These are phyloP conservation scores for Limosa lapponica DNA, from an alignment of 2,797 vertebrate species.

Conservation along the genomic window DNA sequence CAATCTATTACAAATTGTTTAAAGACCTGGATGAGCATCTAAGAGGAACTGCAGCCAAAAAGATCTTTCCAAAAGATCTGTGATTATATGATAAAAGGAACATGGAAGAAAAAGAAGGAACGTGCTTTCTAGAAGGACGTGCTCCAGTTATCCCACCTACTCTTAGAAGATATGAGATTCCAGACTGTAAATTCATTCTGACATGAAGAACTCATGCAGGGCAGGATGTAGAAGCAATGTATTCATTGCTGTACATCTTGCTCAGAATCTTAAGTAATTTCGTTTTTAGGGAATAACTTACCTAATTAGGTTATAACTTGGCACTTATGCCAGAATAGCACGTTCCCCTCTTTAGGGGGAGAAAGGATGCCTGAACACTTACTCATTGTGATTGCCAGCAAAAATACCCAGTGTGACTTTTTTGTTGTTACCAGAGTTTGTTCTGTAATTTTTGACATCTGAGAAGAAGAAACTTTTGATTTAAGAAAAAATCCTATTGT, in stretches of 20 bases:
- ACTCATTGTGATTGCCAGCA: neutral
- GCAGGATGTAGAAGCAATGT: neutral
- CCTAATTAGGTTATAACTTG: neutral
- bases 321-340: neutral
- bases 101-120: neutral
- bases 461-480: neutral
- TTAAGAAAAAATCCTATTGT: neutral
- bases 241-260: neutral
- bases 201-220: neutral
- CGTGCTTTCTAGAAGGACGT: neutral
- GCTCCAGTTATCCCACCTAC: neutral
- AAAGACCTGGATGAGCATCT: neutral
- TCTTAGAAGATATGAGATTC: neutral
- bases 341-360: neutral
- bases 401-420: neutral
- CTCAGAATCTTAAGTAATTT: neutral
- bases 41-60: neutral
- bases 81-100: neutral
- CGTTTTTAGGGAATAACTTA: neutral
- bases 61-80: neutral
- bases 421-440: neutral
- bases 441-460: neutral
- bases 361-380: neutral
- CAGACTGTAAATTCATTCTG: neutral
- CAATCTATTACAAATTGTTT: neutral